Evolutionary conservation across 2,888 invertebrate species (phyloP).

Genomic region (Apamea anceps): DNA sequence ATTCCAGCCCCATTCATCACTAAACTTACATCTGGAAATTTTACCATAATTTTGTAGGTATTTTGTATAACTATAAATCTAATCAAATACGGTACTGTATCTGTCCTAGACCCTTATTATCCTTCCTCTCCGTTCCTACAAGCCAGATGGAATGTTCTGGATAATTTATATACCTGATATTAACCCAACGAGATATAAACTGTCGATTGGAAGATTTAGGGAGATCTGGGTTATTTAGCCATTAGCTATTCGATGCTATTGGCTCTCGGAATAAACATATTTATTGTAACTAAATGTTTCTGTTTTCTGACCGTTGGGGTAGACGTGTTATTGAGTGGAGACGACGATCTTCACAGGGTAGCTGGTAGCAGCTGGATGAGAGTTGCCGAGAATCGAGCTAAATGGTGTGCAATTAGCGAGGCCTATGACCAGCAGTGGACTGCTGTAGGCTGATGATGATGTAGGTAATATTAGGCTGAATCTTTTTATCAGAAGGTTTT

Average conservation of each 20-base stretch:
- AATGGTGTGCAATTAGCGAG: no score
- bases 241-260: not conserved
- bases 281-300: not conserved
- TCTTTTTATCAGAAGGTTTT: no score
- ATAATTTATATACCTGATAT: slow-evolving; percentile 45
- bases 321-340: no score
- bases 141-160: slow-evolving; percentile 25
- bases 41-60: slow-evolving; percentile 9
- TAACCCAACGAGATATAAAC: slow-evolving; percentile 27
- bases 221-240: not conserved
- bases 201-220: slow-evolving; percentile 23
- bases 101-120: slow-evolving; percentile 43
- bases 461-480: not conserved
- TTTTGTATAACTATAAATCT: slow-evolving; percentile 40
- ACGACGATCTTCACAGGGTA: no score
- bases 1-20: slow-evolving; percentile 3
- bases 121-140: slow-evolving; percentile 1
- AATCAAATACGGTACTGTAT: not conserved
- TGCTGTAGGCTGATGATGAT: not conserved
- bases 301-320: no score
- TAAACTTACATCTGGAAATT: not conserved
- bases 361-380: no score
- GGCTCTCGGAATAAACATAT: not conserved
- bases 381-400: no score
- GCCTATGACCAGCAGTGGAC: no score